Conservation (phyloP, 2,113 vertebrate species). For the Cottus gobio region DNA sequence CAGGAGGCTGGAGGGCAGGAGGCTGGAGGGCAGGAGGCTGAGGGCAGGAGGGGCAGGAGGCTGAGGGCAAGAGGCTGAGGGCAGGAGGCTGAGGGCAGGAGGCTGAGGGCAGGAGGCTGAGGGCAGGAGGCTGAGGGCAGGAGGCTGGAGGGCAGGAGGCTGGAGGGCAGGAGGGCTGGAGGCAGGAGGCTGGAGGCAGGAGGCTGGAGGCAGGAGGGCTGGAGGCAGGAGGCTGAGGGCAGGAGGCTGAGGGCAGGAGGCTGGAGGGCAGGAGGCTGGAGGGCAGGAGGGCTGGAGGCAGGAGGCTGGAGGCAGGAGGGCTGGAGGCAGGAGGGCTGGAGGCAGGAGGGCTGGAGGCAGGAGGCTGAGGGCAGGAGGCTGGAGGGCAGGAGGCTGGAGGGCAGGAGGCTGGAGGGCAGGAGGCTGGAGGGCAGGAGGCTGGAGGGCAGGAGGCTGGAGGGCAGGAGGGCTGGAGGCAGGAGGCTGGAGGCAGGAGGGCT, state of each 20-base stretch:
- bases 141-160: background rate
- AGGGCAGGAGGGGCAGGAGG: background rate
- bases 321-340: too few relatives aligned
- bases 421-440: background rate
- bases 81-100: background rate
- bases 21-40: background rate
- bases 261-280: background rate
- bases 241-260: slow-evolving; percentile 5
- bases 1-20: slow-evolving; percentile 1
- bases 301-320: background rate
- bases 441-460: background rate
- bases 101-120: too few relatives aligned
- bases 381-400: background rate
- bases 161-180: background rate
- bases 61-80: too few relatives aligned
- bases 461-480: background rate
- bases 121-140: slow-evolving; percentile 24
- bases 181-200: background rate
- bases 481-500: background rate
- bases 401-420: background rate
- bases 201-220: too few relatives aligned
- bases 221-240: slow-evolving; percentile 26
- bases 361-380: background rate
- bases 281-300: background rate
- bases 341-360: slow-evolving; percentile 20